These are phyloP conservation scores for Hedychridium roseum DNA, from an alignment of 2,888 invertebrate species.

Conservation along the genomic window DNA sequence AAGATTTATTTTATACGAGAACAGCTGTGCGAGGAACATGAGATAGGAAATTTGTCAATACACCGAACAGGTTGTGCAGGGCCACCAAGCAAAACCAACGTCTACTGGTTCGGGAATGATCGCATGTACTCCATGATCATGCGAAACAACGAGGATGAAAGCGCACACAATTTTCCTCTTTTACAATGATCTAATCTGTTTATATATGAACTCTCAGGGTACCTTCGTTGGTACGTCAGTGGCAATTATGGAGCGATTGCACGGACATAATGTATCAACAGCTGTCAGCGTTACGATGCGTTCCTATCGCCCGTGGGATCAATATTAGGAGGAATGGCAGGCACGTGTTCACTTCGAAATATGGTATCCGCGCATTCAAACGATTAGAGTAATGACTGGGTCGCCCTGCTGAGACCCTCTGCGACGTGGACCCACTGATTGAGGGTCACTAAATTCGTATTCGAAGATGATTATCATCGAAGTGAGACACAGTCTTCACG, in stretches of 20 bases:
- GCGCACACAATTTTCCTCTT: neutral
- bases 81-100: too few species aligned
- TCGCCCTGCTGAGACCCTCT: constrained; percentile 13
- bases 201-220: too few species aligned
- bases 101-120: too few species aligned
- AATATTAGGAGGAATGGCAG: too few species aligned
- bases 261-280: too few species aligned
- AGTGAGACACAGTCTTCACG: constrained; percentile 18
- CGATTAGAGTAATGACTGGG: constrained; percentile 11
- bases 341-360: too few species aligned
- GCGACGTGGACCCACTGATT: constrained; percentile 19
- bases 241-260: too few species aligned
- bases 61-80: too few species aligned
- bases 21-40: constrained; percentile 21
- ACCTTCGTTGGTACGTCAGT: too few species aligned
- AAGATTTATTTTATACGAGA: constrained; percentile 29
- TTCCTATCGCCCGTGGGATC: constrained; percentile 26
- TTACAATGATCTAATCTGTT: too few species aligned
- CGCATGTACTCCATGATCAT: neutral
- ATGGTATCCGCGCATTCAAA: constrained; percentile 16
- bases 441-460: constrained; percentile 16
- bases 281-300: too few species aligned
- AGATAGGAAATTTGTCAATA: constrained; percentile 9
- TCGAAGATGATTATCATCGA: constrained; percentile 21
- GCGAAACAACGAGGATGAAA: neutral